A percentile compares a stretch with the other conserved stretches of the same genome.
Evolutionary conservation across 2,797 vertebrate species (phyloP).

Genomic region (Crypturellus tataupa): DNA sequence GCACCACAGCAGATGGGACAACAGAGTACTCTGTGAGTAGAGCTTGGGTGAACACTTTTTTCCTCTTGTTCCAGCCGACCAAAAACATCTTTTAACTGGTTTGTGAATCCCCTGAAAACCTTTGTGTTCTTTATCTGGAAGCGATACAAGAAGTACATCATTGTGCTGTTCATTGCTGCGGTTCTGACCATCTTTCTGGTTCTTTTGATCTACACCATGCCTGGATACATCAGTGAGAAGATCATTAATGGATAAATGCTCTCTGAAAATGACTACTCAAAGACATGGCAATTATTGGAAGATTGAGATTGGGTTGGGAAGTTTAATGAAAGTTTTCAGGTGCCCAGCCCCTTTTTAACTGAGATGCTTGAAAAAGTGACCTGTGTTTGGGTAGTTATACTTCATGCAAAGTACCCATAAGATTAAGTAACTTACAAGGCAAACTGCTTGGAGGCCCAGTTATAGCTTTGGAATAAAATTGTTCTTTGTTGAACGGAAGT

Average conservation of each 20-base stretch:
- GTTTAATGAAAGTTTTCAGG: background rate
- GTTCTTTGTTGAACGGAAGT: background rate
- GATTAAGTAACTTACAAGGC: background rate
- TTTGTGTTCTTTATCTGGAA: slow-evolving; percentile 94
- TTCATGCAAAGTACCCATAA: background rate
- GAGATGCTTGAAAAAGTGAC: background rate
- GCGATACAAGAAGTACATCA: slow-evolving; percentile 91
- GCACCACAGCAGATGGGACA: background rate
- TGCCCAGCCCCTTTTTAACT: background rate
- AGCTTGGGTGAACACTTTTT: background rate
- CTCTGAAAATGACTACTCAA: background rate
- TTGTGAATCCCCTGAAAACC: slow-evolving; percentile 93
- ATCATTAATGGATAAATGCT: slow-evolving; percentile 85
- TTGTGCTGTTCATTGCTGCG: slow-evolving; percentile 84
- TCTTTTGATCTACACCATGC: slow-evolving; percentile 91
- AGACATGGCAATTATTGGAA: background rate
- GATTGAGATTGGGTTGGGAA: background rate
- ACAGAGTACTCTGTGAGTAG: background rate
- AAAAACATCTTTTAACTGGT: slow-evolving; percentile 93
- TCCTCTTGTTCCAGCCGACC: slow-evolving; percentile 83
- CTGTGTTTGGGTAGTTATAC: background rate
- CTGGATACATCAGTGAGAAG: slow-evolving; percentile 88
- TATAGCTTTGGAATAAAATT: background rate
- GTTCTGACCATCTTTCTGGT: slow-evolving; percentile 87
- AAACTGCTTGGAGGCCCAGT: background rate